Percentiles rank a stretch among this genome's conserved stretches.
These are phyloP conservation scores for Trisateles emortualis DNA, from an alignment of 2,888 invertebrate species.

Conservation along the genomic window DNA sequence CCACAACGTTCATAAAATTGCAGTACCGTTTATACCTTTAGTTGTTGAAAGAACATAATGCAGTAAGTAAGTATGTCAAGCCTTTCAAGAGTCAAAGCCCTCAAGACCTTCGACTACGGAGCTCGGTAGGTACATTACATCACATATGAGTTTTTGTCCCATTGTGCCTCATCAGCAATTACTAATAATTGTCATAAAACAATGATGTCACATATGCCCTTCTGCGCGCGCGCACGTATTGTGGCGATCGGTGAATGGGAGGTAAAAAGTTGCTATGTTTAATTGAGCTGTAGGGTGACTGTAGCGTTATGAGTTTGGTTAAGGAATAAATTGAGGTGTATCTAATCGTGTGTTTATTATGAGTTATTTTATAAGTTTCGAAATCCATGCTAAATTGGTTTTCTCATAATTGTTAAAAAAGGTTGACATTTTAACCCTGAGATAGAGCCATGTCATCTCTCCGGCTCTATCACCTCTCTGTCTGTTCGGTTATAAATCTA, in stretches of 20 bases:
- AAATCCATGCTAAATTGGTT: no score
- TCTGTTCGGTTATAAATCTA: no score
- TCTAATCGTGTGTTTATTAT: no score
- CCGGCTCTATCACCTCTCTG: no score
- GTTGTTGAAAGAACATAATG: slow-evolving; percentile 28
- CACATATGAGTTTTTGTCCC: slow-evolving; percentile 31
- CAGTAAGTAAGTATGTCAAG: slow-evolving; percentile 37
- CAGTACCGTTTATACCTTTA: slow-evolving; percentile 6
- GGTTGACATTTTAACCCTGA: no score
- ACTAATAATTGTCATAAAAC: slow-evolving; percentile 21
- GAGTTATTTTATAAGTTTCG: no score
- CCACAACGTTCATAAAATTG: background rate
- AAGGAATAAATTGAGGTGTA: no score
- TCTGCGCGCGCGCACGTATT: slow-evolving; percentile 33
- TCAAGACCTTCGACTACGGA: slow-evolving; percentile 19
- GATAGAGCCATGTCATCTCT: no score
- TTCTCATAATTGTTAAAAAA: no score
- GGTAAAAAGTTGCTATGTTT: slow-evolving; percentile 24
- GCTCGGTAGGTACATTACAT: slow-evolving; percentile 15
- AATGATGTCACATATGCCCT: slow-evolving; percentile 40
- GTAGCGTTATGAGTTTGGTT: slow-evolving; percentile 4
- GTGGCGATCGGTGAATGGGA: slow-evolving; percentile 32
- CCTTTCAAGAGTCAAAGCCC: slow-evolving; percentile 38
- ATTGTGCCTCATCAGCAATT: slow-evolving; percentile 32
- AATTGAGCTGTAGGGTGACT: slow-evolving; percentile 19